Base-by-base conservation (phyloP, 2,888 invertebrate genomes). In the Temnothorax unifasciatus region DNA sequence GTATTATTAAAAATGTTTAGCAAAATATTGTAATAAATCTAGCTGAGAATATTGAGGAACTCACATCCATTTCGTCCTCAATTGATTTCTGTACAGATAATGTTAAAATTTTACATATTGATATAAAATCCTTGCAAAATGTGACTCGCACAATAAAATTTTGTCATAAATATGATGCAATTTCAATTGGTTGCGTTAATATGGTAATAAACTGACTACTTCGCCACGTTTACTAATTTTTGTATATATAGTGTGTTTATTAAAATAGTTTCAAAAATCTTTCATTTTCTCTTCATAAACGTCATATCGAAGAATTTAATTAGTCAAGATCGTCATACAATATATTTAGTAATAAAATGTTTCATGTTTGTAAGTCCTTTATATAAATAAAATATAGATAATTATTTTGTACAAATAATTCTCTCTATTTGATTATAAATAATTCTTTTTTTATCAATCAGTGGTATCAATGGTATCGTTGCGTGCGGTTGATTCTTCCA, bases 41-140 rank as follows among this genome's bases (percentile, higher is more conserved):
- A 63, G 3, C 18, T 21, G 15, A 50, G 3, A 59, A 61, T 13
- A 25, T 61, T 44, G 13, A 15, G 44, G 15, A 57, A 83, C 87
- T 87, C 21, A 87, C 87, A 9, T 87, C 61, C 87, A 87, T 87
- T 50, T 47, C 15, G 52, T 18, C 21, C 15, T 50, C 64, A 2
- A 82, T 74, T 52, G 50, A 74, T 76, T 71, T 44, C 13, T 41
- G 18, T 2, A 41, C 1, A 34, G 59, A 68, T n/a, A 15, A 18
- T 44, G 50, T 54, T 15, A 71, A 34, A 50, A 15, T 57, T 29
- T 4, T 69, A 79, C 54, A 77, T 79, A 57, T n/a, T 71, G 38
- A 38, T 6, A 41, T 13, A 38, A 38, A 44, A 66, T 69, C 21
- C 2, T 77, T n/a, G 5, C 54, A 25, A 50, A 38, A 64, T 54